phyloP scores from a whole-genome alignment of 2,113 vertebrate species.

The Lanius collurio region DNA sequence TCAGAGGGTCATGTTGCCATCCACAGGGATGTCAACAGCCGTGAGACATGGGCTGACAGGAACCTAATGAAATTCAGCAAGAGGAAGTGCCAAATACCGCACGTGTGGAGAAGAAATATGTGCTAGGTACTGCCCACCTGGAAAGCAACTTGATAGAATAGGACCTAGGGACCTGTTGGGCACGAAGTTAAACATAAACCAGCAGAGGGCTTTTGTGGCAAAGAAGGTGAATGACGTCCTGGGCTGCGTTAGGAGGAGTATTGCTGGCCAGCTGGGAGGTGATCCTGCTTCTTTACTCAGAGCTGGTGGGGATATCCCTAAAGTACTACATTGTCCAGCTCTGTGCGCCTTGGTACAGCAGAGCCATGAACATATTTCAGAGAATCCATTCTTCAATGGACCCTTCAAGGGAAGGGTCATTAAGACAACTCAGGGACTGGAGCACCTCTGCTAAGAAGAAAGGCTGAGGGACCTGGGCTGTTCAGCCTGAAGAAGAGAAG shows the following conservation, averaged over 20 bases:
- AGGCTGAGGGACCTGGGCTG: neutral
- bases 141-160: neutral
- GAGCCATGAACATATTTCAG: neutral
- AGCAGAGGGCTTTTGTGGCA: neutral
- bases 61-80: neutral
- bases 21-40: neutral
- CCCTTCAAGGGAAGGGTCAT: neutral
- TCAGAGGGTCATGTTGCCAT: neutral
- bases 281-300: neutral
- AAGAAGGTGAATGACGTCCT: neutral
- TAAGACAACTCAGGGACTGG: neutral
- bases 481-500: neutral
- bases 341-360: accelerated
- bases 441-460: neutral
- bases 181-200: neutral
- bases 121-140: neutral
- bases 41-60: neutral
- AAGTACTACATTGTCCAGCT: neutral
- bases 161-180: neutral
- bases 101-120: neutral
- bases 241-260: neutral
- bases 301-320: neutral
- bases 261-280: neutral
- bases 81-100: neutral
- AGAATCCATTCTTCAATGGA: neutral